Evolutionary conservation across 2,113 vertebrate genomes (phyloP).

Genomic region (Gymnorhina tibicen): DNA sequence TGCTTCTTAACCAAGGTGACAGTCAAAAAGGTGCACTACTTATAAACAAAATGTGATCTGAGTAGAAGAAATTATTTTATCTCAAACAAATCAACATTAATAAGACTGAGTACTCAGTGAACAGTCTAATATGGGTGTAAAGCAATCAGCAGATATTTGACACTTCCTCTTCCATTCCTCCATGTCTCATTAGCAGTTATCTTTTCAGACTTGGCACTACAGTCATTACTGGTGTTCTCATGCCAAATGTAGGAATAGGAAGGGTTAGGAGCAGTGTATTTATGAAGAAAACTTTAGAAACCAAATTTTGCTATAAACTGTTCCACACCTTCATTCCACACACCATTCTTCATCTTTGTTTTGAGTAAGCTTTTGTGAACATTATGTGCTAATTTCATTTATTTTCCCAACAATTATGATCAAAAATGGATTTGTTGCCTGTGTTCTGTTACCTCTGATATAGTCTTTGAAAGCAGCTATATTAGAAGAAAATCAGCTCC

Average conservation of each 20-base stretch:
- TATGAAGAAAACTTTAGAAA: not conserved
- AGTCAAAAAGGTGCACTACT: not conserved
- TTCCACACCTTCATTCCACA: not conserved
- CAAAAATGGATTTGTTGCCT: not conserved
- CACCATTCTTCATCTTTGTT: not conserved
- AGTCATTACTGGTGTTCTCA: not conserved
- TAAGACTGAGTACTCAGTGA: not conserved
- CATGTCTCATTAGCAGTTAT: not conserved
- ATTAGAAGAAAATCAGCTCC: not conserved
- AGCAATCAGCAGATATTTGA: not conserved
- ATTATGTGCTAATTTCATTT: not conserved
- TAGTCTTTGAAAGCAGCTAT: not conserved
- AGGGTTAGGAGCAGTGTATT: not conserved
- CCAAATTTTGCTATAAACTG: not conserved
- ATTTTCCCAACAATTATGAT: not conserved
- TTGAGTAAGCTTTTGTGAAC: not conserved
- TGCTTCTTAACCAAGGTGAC: not conserved
- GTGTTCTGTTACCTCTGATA: not conserved
- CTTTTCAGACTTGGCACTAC: not conserved
- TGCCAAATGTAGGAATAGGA: not conserved
- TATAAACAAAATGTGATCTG: not conserved
- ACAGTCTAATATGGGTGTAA: not conserved
- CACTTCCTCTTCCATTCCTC: not conserved
- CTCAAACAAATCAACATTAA: not conserved
- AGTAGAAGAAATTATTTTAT: not conserved